Evolutionary conservation across 2,888 invertebrate species (phyloP), one percentile per base, ranked within the genome.

Genomic region (Trichogramma evanescens): DNA sequence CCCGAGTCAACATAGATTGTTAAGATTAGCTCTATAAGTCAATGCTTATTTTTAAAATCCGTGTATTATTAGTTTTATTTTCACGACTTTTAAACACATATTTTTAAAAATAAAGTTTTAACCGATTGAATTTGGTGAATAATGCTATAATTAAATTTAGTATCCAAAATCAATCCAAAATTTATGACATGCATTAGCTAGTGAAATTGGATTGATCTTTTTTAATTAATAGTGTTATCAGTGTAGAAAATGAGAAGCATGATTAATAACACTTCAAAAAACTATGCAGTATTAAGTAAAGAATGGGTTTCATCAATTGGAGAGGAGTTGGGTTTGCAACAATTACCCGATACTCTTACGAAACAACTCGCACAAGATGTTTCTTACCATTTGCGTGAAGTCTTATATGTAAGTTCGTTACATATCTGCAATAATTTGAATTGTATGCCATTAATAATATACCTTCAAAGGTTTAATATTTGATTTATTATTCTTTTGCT

Each of bases 151-250:
- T 26, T 26, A 26, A 26, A 26, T 26, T 26, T 26, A 26, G 26
- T 26, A 26, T 26, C 26, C 26, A 26, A 26, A 26, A 26, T 26
- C 26, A 26, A 26, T 26, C 3, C 26, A 26, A 26, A 26, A 26
- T 26, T 26, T 26, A 26, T 26, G 26, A 26, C 26, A 26, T 26
- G 26, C 26, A 26, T 26, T 26, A 26, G 26, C 26, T 26, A 26
- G 26, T 26, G 26, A 26, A 26, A 26, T 26, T 26, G 26, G 26
- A 26, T 26, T 26, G 26, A 26, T 2, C 26, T 82, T 81, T 0
- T 87, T 87, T 4, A 96, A 96, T 76, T 89, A 96, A 69, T 93
- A 92, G 97, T 97, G 98, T 80, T 99, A 98, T 76, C 97, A 95
- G 79, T 99, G 99, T 39, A 98, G 75, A 1, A 93, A 91, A 77